Percentiles rank a stretch among this genome's conserved stretches.
These are phyloP conservation scores for Rhinolophus sinicus DNA, from an alignment of 2,113 vertebrate species.

Conservation along the genomic window DNA sequence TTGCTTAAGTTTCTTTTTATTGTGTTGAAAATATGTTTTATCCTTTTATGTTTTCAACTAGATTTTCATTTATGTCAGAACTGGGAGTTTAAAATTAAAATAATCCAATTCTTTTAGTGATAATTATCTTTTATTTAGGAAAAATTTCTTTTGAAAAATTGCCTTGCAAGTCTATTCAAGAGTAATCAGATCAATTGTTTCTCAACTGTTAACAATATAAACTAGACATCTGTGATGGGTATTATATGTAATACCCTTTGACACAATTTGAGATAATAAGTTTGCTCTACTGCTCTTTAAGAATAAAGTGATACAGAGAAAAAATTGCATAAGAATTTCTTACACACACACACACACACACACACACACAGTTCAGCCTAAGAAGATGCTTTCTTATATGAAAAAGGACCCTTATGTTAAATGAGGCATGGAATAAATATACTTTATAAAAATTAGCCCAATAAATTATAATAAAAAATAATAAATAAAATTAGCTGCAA, in stretches of 20 bases:
- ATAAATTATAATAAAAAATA: too few species aligned
- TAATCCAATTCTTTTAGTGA: constrained; percentile 73
- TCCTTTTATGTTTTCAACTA: neutral
- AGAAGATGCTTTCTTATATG: neutral
- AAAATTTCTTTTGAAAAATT: constrained; percentile 73
- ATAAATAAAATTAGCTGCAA: too few species aligned
- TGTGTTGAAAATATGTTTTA: constrained; percentile 21
- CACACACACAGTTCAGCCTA: neutral
- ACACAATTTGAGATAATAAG: constrained; percentile 42
- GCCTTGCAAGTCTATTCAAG: constrained; percentile 57
- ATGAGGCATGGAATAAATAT: neutral
- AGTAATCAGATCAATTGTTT: constrained; percentile 64
- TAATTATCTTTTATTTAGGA: constrained; percentile 73
- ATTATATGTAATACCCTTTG: constrained; percentile 61
- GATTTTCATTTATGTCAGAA: neutral
- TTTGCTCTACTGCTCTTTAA: constrained; percentile 25
- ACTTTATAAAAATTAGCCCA: neutral
- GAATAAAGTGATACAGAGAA: neutral
- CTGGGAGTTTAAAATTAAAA: constrained; percentile 27
- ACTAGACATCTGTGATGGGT: constrained; percentile 11
- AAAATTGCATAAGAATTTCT: neutral
- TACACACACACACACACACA: neutral
- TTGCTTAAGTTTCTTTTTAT: neutral
- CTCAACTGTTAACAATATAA: constrained; percentile 41
- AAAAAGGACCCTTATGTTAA: neutral